A percentile compares a stretch with the other conserved stretches of the same genome.
Evolutionary conservation across 1,140 invertebrate species (phyloP).

Genomic region (Conus betulinus): DNA sequence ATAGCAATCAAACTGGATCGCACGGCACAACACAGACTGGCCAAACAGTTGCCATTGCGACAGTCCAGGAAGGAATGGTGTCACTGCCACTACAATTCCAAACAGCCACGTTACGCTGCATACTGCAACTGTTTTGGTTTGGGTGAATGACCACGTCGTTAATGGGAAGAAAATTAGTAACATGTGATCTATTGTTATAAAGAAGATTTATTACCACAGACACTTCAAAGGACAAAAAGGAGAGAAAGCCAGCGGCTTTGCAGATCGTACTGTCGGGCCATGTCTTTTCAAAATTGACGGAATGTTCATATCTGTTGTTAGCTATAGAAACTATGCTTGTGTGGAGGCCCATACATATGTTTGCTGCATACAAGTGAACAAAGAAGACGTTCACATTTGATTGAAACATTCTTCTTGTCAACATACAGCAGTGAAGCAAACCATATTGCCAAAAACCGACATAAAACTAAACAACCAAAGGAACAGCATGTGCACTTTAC

Average conservation of each 20-base stretch:
- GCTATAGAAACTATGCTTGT: slow-evolving; percentile 47
- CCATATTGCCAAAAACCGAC: slow-evolving; percentile 47
- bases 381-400: slow-evolving; percentile 31
- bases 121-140: neutral
- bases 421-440: slow-evolving; percentile 38
- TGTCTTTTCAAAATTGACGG: neutral
- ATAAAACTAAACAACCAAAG: slow-evolving; percentile 44
- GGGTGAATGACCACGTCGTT: slow-evolving; percentile 27
- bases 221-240: slow-evolving; percentile 50
- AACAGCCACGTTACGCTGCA: neutral
- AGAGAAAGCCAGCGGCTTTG: neutral
- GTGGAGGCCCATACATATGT: slow-evolving; percentile 55
- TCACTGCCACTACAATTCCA: neutral
- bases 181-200: slow-evolving; percentile 51
- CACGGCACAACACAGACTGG: neutral
- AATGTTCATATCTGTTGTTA: slow-evolving; percentile 47
- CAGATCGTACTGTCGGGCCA: neutral
- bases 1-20: neutral
- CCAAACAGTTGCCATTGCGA: slow-evolving; percentile 31
- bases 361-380: slow-evolving; percentile 62
- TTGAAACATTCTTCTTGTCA: neutral
- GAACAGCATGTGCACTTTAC: slow-evolving; percentile 29
- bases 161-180: slow-evolving; percentile 57
- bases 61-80: neutral
- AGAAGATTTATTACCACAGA: slow-evolving; percentile 49